Base-by-base conservation (phyloP, 2,888 invertebrate species). In the Plebejus argus region DNA sequence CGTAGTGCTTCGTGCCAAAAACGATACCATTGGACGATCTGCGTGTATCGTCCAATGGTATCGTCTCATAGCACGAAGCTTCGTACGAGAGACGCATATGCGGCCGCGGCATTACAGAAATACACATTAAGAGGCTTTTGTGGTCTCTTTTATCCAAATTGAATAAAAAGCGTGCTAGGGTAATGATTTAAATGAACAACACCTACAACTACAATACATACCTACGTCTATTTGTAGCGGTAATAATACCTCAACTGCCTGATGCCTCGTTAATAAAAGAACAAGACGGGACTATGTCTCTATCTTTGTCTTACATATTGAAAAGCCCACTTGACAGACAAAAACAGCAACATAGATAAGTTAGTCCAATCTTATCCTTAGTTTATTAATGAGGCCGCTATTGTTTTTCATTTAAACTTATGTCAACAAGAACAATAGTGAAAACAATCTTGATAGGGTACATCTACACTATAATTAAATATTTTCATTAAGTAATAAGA, bases 351-450 rank as follows among this genome's bases (percentile, higher is more conserved):
- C 15, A 49, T 15, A 49, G 15, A 49, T 49, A 4, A 53, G 53
- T 5, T 53, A 18, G 18, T 53, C 53, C 53, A 53, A 18, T 53
- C 53, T 18, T 53, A 53, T 53, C 1, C 53, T 53, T 53, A 53
- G 5, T 53, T 18, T 53, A 53, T 53, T 53, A 53, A 53, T 18
- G 18, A 53, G 18, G 53, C 18, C 18, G 18, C 3, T 61, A 15
- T 66, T 66, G 6, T 23, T 33, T 7, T 23, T 74, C 28, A 74
- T 23, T 49, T 28, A 72, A 71, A 74, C 49, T 49, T 23, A 74
- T 74, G 23, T 39, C 23, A 74, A 74, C 74, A 49, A 74, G 74
- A 74, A 74, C 74, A 49, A 74, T 15, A 74, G 20, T 53, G 49
- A 49, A 72, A 72, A 35, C 71, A 45, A 49, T 53, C 18, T 28